Conservation (phyloP, 2,113 vertebrate species). For the Pygoscelis antarcticus region DNA sequence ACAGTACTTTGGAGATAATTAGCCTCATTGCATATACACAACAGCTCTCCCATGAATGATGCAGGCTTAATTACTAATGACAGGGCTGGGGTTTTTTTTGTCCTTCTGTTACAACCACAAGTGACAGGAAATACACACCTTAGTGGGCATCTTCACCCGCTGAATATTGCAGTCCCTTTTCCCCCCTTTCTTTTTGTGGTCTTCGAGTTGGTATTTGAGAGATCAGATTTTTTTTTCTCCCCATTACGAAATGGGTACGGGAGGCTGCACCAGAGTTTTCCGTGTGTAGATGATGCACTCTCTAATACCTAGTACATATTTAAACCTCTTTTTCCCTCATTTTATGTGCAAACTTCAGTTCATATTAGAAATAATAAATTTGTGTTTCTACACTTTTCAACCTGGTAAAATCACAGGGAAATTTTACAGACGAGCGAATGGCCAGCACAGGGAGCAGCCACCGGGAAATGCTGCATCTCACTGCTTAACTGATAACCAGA, state of each 20-base stretch:
- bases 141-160: not conserved
- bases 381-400: not conserved
- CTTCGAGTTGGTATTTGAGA: not conserved
- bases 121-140: not conserved
- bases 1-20: constrained; percentile 23
- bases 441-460: not conserved
- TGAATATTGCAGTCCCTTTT: not conserved
- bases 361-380: not conserved
- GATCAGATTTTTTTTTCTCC: not conserved
- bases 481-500: not conserved
- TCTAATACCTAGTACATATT: fast-evolving
- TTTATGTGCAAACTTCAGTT: not conserved
- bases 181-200: fast-evolving
- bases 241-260: fast-evolving
- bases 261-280: not conserved
- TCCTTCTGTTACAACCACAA: not conserved
- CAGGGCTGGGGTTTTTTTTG: not conserved
- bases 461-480: fast-evolving
- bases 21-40: not conserved
- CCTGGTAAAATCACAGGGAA: not conserved
- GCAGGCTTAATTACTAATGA: constrained; percentile 34
- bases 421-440: fast-evolving
- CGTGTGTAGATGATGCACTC: not conserved
- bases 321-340: not conserved
- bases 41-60: not conserved